These are phyloP conservation scores for Oscheius sp. DNA, from an alignment of 2,888 invertebrate genomes.

Conservation along the genomic window DNA sequence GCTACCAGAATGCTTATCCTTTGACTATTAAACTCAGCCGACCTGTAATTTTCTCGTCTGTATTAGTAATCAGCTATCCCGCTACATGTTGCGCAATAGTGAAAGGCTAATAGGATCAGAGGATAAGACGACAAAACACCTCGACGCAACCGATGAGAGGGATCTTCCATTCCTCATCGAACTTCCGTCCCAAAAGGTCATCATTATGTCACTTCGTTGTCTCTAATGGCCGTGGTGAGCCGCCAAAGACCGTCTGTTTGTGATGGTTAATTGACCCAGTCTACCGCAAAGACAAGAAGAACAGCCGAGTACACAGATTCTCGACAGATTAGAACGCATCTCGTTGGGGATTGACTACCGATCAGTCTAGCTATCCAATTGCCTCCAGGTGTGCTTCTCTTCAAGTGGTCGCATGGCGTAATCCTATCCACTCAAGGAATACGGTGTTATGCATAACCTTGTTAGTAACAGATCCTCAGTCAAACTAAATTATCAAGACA, in stretches of 20 bases:
- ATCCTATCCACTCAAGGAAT: conserved; percentile 25
- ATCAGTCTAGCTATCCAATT: not conserved
- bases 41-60: conserved; percentile 2
- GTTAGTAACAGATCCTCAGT: conserved; percentile 5
- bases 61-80: conserved; percentile 20
- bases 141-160: conserved; percentile 11
- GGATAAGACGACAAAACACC: conserved; percentile 1
- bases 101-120: conserved; percentile 20
- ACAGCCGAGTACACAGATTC: conserved; percentile 28
- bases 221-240: conserved; percentile 15
- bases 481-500: conserved; percentile 18
- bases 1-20: not conserved
- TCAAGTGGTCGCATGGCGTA: conserved; percentile 23
- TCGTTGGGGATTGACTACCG: not conserved
- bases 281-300: conserved; percentile 23
- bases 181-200: conserved; percentile 1
- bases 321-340: conserved; percentile 19
- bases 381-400: conserved; percentile 19
- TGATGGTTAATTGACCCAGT: conserved; percentile 30
- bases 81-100: conserved; percentile 21
- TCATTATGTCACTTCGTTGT: conserved; percentile 13
- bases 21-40: conserved; percentile 4
- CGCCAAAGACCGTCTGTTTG: conserved; percentile 28
- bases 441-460: conserved; percentile 24
- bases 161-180: not conserved